A percentile compares a stretch with the other conserved stretches of the same genome.
These are phyloP conservation scores for Ischnus inquisitorius DNA, from an alignment of 2,888 invertebrate species.

Conservation along the genomic window DNA sequence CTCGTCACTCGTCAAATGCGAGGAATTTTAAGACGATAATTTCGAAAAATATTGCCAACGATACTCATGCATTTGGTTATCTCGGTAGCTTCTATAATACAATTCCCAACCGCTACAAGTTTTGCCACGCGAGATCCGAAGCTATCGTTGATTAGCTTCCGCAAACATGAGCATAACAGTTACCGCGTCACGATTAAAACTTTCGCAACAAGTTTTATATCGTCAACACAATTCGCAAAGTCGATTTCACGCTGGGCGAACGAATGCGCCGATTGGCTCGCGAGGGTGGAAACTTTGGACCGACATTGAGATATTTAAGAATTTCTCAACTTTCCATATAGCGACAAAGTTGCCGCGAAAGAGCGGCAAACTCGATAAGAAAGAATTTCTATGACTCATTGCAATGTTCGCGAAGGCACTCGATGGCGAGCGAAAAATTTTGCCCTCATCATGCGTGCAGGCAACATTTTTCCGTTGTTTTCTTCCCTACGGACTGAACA, in stretches of 20 bases:
- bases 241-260: not conserved
- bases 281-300: conserved; percentile 26
- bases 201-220: conserved; percentile 24
- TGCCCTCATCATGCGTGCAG: not conserved
- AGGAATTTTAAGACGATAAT: too few species aligned
- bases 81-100: too few species aligned
- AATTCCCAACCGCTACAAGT: too few species aligned
- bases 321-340: not conserved
- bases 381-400: not conserved
- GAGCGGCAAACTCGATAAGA: not conserved
- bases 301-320: conserved; percentile 23
- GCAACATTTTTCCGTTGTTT: not conserved
- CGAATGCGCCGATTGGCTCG: not conserved
- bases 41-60: too few species aligned
- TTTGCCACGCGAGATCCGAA: not conserved
- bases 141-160: conserved; percentile 1
- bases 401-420: not conserved
- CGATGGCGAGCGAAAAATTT: not conserved
- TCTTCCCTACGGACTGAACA: not conserved
- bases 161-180: not conserved
- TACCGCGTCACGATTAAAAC: not conserved
- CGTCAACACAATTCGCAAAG: not conserved
- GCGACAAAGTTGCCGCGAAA: not conserved
- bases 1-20: too few species aligned
- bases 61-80: too few species aligned